Base-by-base conservation (phyloP, 2,113 vertebrate species). In the Tricholaema leucomelas region DNA sequence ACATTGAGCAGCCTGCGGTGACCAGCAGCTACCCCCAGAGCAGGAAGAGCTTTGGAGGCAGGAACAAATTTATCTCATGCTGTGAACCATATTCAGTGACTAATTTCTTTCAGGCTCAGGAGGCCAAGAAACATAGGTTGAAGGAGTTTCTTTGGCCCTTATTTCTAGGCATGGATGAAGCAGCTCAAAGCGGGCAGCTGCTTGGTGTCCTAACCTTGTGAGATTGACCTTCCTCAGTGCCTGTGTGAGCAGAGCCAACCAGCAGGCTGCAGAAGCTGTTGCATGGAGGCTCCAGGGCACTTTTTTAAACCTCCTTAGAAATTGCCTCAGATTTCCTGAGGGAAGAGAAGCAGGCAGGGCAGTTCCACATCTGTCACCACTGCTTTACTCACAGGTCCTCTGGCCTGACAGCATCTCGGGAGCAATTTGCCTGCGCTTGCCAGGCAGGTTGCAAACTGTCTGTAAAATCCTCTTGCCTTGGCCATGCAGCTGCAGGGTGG, bases 291-390 rank as follows among this genome's bases (percentile, higher is more conserved):
- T 69, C 58, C 58, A 82, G 56, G 56, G 15, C 15, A 48, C 23
- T 46, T 89, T 31, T 48, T 6, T 0, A 76, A 73, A 50, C 5
- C 16, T 65, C 18, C 16, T 56, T 84, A 38, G 42, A 85, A 88
- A 86, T 75, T 80, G 74, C 64, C 66, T 86, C 38, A 24, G 27
- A 59, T 95, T 88, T 94, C 64, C 80, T 89, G 61, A 79, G 85
- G 70, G 58, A 84, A 86, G 73, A 87, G 63, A 67, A 83, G 27
- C 28, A 35, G 87, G 81, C 91, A 77, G 50, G 33, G 80, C 38
- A 87, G 73, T 59, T 82, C 56, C 36, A 38, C 54, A 59, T 85
- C 85, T 82, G 76, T 93, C 86, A 80, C 86, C 60, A 25, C 73
- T 65, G 21, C 80, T 92, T 77, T 89, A 56, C 61, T 93, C 33